phyloP scores from a whole-genome alignment of 2,888 invertebrate genomes.

The Nephrotoma guestfalica region DNA sequence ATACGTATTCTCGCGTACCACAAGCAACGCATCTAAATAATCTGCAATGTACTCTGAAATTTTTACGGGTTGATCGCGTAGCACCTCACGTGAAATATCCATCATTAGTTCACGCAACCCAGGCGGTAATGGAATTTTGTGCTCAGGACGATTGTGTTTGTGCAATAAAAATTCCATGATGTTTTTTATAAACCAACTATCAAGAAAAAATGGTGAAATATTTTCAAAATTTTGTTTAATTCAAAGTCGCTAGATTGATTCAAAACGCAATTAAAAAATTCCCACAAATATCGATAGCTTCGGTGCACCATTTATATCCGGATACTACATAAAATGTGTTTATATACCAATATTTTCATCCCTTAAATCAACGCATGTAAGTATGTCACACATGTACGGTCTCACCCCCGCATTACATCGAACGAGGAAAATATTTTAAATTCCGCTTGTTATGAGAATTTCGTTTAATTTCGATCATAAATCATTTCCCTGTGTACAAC shows the following conservation, averaged over 20 bases:
- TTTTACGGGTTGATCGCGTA: slow-evolving; percentile 42
- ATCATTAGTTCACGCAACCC: slow-evolving; percentile 48
- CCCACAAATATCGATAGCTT: neutral
- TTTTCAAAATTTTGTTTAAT: neutral
- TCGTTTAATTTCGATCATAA: neutral
- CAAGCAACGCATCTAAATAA: slow-evolving; percentile 43
- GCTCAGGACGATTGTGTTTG: neutral
- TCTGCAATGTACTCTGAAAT: slow-evolving; percentile 44
- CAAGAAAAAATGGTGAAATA: neutral
- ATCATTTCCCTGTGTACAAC: neutral
- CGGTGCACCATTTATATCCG: neutral
- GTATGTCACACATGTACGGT: neutral
- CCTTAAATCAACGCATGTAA: neutral
- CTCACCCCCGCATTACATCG: neutral
- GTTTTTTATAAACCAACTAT: neutral
- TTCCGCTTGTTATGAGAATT: neutral
- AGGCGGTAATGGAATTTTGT: slow-evolving; percentile 34
- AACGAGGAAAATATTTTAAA: neutral
- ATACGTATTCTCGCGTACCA: slow-evolving; percentile 35
- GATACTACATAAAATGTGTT: neutral
- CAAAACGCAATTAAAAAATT: neutral
- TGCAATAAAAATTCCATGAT: slow-evolving; percentile 5
- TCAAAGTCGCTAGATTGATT: neutral
- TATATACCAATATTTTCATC: neutral
- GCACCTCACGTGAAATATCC: slow-evolving; percentile 51